Evolutionary conservation across 2,113 vertebrate species (phyloP).

Genomic region (Oncorhynchus gorbuscha): DNA sequence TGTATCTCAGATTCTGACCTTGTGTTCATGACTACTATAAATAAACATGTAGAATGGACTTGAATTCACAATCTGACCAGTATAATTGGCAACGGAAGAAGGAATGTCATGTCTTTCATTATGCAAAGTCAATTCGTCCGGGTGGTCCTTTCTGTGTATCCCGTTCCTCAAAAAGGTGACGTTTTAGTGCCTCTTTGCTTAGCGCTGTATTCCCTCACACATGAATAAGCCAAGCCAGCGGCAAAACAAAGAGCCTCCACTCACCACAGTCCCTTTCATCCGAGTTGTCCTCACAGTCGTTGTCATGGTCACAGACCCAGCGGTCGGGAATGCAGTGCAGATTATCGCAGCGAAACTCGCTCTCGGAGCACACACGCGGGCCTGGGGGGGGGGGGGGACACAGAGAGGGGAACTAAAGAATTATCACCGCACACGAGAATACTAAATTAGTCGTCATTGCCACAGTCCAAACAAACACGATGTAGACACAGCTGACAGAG

Average conservation of each 20-base stretch:
- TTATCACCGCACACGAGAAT: background rate
- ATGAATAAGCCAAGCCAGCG: conserved; percentile 45
- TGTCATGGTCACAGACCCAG: conserved; percentile 95
- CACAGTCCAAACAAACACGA: background rate
- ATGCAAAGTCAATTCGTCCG: too few relatives aligned
- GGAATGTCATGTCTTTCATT: too few relatives aligned
- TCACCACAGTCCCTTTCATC: conserved; percentile 97
- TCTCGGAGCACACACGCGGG: conserved; percentile 92
- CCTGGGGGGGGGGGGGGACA: conserved; percentile 57
- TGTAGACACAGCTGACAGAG: background rate
- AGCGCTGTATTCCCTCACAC: conserved; percentile 52
- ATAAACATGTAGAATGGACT: background rate
- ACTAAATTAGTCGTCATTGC: background rate
- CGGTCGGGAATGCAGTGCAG: conserved; percentile 89
- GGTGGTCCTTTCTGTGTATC: conserved; percentile 52
- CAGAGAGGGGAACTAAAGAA: too few relatives aligned
- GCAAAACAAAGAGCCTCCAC: conserved; percentile 73
- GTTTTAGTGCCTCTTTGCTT: conserved; percentile 61
- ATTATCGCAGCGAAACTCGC: conserved; percentile 91
- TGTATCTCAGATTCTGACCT: background rate
- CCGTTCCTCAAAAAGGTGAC: conserved; percentile 33
- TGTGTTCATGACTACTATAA: conserved; percentile 7
- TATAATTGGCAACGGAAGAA: background rate
- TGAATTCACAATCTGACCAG: background rate
- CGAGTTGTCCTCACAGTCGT: conserved; percentile 97